Conservation (phyloP, 2,797 vertebrate genomes). For the Spatula versicolor region DNA sequence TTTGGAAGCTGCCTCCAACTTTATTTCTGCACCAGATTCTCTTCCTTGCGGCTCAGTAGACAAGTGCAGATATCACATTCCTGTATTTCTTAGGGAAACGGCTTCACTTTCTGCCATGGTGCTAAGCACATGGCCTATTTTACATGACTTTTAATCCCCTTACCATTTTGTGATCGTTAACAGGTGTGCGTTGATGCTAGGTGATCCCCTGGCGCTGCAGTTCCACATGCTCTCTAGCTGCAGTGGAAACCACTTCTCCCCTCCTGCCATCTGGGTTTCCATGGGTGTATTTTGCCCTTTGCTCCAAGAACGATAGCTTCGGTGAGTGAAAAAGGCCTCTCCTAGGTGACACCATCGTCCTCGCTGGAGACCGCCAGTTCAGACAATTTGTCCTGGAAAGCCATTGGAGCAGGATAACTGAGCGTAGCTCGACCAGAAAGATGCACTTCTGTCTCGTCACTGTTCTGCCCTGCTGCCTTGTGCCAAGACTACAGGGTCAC, state of each 20-base stretch:
- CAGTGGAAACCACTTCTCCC: neutral
- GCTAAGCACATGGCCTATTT: neutral
- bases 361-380: neutral
- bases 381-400: neutral
- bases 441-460: neutral
- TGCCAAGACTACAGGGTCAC: neutral
- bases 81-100: neutral
- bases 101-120: neutral
- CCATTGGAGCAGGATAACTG: rapidly evolving
- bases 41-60: neutral
- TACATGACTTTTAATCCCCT: neutral
- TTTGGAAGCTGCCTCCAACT: neutral
- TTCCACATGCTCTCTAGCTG: rapidly evolving
- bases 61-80: neutral
- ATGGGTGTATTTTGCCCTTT: neutral
- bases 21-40: neutral
- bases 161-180: neutral
- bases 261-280: neutral
- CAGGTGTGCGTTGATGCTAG: rapidly evolving
- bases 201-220: rapidly evolving
- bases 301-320: neutral
- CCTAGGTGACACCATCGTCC: neutral
- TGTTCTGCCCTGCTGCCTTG: neutral
- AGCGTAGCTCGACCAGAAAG: neutral
- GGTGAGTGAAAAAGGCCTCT: neutral